phyloP scores from a whole-genome alignment of 1,140 invertebrate genomes.

The Bombus confusus region DNA sequence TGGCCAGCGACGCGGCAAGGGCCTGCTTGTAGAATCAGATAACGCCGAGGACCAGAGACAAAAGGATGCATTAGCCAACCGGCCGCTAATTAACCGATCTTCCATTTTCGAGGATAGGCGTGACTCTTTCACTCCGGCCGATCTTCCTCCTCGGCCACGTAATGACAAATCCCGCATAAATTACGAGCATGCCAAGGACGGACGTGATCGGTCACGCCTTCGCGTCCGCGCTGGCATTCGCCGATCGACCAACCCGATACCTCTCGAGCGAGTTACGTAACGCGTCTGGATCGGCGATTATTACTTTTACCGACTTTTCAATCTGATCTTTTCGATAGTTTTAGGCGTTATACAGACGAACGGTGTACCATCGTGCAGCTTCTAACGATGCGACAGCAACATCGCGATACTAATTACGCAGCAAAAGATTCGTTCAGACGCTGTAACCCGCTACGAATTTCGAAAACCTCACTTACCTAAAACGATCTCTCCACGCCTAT shows the following conservation, averaged over 20 bases:
- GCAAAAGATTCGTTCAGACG: too few species aligned
- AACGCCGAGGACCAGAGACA: conserved; percentile 58
- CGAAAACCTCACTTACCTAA: too few species aligned
- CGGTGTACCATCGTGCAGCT: too few species aligned
- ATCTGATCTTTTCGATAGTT: neutral
- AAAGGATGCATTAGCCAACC: conserved; percentile 77
- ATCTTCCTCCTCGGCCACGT: conserved; percentile 34
- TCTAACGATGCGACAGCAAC: too few species aligned
- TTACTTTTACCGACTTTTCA: neutral
- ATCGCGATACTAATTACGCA: too few species aligned
- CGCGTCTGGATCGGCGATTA: neutral
- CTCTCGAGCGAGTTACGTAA: conserved; percentile 50
- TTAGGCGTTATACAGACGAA: neutral
- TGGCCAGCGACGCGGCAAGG: conserved; percentile 59
- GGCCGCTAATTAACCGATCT: conserved; percentile 77
- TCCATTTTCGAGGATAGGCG: conserved; percentile 72
- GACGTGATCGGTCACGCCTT: conserved; percentile 65
- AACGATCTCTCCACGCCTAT: too few species aligned
- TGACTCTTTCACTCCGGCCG: conserved; percentile 48
- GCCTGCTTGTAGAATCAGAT: conserved; percentile 56
- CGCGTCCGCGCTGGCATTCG: conserved; percentile 39
- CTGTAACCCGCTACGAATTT: too few species aligned
- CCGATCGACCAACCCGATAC: conserved; percentile 41
- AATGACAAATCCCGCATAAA: conserved; percentile 79
- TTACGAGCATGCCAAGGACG: conserved; percentile 64